phyloP scores from a whole-genome alignment of 1,140 invertebrate genomes.

The Eupristina koningsbergeri region DNA sequence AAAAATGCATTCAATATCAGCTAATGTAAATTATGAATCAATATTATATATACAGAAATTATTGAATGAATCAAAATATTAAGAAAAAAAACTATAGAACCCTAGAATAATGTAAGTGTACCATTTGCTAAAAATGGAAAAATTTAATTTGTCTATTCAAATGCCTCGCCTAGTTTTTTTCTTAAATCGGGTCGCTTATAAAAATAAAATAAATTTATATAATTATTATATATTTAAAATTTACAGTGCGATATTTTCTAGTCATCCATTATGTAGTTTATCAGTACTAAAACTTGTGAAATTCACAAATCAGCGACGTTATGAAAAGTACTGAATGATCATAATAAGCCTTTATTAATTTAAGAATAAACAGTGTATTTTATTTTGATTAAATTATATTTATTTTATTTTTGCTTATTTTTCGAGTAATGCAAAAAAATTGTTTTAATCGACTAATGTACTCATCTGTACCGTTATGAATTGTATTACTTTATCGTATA shows the following conservation, averaged over 20 bases:
- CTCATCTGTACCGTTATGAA: background rate
- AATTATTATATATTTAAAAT: background rate
- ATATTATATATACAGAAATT: background rate
- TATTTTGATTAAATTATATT: background rate
- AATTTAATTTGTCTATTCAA: background rate
- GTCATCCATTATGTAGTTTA: background rate
- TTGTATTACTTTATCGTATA: background rate
- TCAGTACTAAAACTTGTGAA: background rate
- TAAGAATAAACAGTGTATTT: background rate
- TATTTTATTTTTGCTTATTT: background rate
- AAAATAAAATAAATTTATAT: background rate
- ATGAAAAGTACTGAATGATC: background rate
- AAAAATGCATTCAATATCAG: background rate
- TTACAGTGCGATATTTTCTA: background rate
- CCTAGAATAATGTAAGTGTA: background rate
- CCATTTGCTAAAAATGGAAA: background rate
- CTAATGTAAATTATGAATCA: background rate
- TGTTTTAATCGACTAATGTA: background rate
- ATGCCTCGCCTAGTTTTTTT: background rate
- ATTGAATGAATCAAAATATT: background rate
- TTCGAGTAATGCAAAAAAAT: background rate
- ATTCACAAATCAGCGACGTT: background rate
- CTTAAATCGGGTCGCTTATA: background rate
- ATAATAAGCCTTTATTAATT: background rate
- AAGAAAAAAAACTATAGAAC: background rate